Evolutionary conservation across 2,888 invertebrate species (phyloP).

Genomic region (Sturmia bella): DNA sequence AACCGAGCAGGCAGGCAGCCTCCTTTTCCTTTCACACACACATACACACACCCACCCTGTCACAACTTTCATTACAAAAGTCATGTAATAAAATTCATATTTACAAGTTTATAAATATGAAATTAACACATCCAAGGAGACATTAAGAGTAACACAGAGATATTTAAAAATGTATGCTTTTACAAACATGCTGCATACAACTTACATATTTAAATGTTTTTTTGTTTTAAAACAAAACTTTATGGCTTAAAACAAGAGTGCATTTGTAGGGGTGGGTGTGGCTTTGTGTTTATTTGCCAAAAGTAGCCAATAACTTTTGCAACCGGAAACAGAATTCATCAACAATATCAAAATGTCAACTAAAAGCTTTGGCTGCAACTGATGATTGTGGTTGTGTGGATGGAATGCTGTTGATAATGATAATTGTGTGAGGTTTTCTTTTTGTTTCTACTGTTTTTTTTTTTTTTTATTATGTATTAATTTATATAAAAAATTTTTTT

Average conservation of each 20-base stretch:
- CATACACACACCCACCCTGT: too few relatives aligned
- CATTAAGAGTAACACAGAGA: not conserved
- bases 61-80: conserved; percentile 38
- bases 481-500: too few relatives aligned
- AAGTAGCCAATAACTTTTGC: conserved; percentile 13
- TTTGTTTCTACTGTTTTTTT: not conserved
- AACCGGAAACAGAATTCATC: conserved; percentile 50
- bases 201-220: not conserved
- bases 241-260: not conserved
- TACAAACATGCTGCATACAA: not conserved
- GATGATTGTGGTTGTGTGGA: conserved; percentile 39
- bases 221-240: conserved; percentile 27
- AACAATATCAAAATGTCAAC: conserved; percentile 36
- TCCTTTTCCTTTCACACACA: not conserved
- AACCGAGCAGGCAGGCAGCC: not conserved
- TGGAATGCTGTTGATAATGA: conserved; percentile 11
- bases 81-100: conserved; percentile 62
- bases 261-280: not conserved
- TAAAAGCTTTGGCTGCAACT: conserved; percentile 31
- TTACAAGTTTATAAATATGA: conserved; percentile 64
- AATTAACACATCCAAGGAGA: conserved; percentile 29
- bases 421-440: conserved; percentile 14
- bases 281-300: not conserved
- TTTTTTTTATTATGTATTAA: conserved; percentile 14
- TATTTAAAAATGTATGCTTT: conserved; percentile 42